Conservation (phyloP, 2,797 vertebrate species). For the Todus mexicanus region DNA sequence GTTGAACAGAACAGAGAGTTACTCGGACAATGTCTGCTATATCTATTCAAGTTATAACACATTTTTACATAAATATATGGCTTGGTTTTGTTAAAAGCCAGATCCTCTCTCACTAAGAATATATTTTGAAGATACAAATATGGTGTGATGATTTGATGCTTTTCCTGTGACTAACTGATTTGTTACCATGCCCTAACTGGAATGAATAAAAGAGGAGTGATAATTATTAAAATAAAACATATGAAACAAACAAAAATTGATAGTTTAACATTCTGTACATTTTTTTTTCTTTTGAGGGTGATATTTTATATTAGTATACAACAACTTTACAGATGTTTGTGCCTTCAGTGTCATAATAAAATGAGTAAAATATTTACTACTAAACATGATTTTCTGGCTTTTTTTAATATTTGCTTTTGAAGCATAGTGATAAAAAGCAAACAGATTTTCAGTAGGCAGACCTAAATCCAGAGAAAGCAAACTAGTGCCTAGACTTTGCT, state of each 20-base stretch:
- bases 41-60: neutral
- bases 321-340: neutral
- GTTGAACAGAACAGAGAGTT: neutral
- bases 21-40: neutral
- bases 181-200: neutral
- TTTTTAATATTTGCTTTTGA: neutral
- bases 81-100: neutral
- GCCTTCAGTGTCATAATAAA: neutral
- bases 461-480: neutral
- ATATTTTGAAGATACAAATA: neutral
- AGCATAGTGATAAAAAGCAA: neutral
- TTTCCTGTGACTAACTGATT: neutral
- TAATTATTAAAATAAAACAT: neutral
- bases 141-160: neutral
- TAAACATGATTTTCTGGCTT: neutral
- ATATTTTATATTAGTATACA: neutral
- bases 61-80: neutral
- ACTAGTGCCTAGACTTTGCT: neutral
- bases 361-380: neutral
- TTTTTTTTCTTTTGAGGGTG: neutral
- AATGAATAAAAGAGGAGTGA: neutral
- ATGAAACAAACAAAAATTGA: neutral
- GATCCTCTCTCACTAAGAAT: neutral
- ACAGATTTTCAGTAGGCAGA: neutral
- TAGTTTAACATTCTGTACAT: neutral